Evolutionary conservation across 1,140 invertebrate species (phyloP), one percentile per base, ranked within the genome.

Genomic region (Papilio machaon): DNA sequence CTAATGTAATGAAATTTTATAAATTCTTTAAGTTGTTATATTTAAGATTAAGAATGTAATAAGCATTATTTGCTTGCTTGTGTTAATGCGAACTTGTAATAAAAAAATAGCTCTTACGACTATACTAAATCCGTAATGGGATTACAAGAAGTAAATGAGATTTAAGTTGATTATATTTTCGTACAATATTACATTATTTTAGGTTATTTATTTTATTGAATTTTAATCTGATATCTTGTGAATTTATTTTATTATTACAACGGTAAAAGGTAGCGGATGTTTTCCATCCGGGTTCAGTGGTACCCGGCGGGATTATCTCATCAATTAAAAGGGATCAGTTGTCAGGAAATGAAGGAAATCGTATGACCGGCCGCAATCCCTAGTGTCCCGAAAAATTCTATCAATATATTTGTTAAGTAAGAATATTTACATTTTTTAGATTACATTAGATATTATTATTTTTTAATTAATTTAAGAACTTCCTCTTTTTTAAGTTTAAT

Each of bases 1-100:
- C 73, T 75, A 75, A 75, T 38, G 76, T 79, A 79, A 64, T 79
- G 35, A 46, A 52, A 76, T 52, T 67, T 79, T 64, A 38, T 70
- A 70, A 70, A 35, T 70, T 35, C 4, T 70, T 70, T 6, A 23
- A 52, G 15, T n/a, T 35, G 4, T 77, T 38, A 58, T 10, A 5
- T 38, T 43, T 54, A 54, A 58, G 52, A 58, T 77, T 77, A 77
- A 38, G 75, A 15, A 77, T 54, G 52, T 54, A 43, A 38, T 77
- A 77, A n/a, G 10, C 13, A 17, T 77, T 54, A 5, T 38, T 30
- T 19, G 58, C 8, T 49, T 49, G 13, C 58, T 60, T 10, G 8
- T 23, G 3, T 60, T 60, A 60, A 7, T 19, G 19, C 19, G 58
- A 54, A 54, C 0, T 13, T 54, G 15, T 17, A 54, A 17, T 54